Percentiles rank a stretch among this genome's conserved stretches.
These are phyloP conservation scores for Otocyon megalotis DNA, from an alignment of 2,113 vertebrate species.

Conservation along the genomic window DNA sequence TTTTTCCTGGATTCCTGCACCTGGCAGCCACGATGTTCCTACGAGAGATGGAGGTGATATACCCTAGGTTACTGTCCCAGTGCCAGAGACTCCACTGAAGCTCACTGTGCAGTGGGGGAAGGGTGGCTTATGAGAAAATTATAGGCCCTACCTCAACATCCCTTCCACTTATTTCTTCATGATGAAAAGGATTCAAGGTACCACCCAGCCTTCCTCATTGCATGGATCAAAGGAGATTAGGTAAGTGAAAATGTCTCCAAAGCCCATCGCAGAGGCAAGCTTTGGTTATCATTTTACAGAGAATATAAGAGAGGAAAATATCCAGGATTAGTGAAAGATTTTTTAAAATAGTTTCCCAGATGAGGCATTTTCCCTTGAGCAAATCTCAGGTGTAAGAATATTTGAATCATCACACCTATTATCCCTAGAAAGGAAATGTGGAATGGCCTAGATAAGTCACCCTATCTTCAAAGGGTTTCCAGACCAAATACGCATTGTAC, in stretches of 20 bases:
- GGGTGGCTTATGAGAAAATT: neutral
- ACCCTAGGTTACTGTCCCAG: neutral
- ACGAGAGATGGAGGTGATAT: neutral
- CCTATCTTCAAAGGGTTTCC: neutral
- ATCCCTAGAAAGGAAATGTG: neutral
- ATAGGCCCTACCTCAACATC: neutral
- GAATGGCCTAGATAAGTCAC: neutral
- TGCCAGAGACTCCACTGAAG: neutral
- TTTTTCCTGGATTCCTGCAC: neutral
- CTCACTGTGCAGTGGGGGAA: neutral
- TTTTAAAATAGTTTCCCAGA: neutral
- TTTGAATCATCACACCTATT: neutral
- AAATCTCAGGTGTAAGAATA: neutral
- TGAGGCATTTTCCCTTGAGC: neutral
- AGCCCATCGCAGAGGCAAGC: too few species aligned
- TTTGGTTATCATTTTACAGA: neutral
- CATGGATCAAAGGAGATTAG: neutral
- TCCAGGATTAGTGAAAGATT: neutral
- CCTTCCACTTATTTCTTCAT: neutral
- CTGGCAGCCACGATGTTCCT: neutral
- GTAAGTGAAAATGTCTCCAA: neutral
- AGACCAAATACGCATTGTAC: neutral
- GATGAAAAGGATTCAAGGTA: neutral
- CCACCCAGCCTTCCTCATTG: neutral
- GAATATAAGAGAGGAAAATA: neutral